A percentile compares a stretch with the other conserved stretches of the same genome.
Evolutionary conservation across 2,888 invertebrate genomes (phyloP).

Genomic region (Microctonus hyperodae): DNA sequence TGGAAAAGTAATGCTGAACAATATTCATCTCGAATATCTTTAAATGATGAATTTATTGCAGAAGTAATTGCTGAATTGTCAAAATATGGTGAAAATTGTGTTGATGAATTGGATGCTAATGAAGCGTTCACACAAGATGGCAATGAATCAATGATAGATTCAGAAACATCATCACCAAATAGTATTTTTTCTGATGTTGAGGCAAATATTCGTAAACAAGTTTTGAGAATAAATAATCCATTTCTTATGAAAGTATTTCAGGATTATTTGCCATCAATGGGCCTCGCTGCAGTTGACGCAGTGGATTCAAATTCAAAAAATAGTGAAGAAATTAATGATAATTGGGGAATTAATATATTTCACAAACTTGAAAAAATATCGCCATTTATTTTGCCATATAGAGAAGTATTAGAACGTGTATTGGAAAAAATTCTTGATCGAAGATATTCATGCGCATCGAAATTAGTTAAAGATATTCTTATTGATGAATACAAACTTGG

Average conservation of each 20-base stretch:
- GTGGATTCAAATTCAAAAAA: conserved; percentile 37
- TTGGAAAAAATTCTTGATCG: conserved; percentile 61
- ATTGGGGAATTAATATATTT: conserved; percentile 38
- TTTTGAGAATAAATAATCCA: conserved; percentile 52
- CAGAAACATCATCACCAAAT: neutral
- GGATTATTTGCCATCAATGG: conserved; percentile 55
- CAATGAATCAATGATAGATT: conserved; percentile 14
- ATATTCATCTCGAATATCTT: conserved; percentile 44
- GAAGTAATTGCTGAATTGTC: conserved; percentile 50
- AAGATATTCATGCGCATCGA: conserved; percentile 62
- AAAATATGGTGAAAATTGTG: conserved; percentile 43
- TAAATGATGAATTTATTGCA: conserved; percentile 51
- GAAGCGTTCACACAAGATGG: neutral
- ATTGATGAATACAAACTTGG: conserved; percentile 63
- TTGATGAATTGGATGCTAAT: conserved; percentile 38
- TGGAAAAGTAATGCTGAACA: conserved; percentile 51
- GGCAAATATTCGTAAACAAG: conserved; percentile 50
- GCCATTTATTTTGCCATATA: conserved; percentile 59
- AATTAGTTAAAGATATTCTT: conserved; percentile 65
- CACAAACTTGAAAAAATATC: conserved; percentile 49
- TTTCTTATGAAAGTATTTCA: conserved; percentile 65
- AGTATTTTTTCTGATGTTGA: conserved; percentile 42
- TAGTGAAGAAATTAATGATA: neutral
- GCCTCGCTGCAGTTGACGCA: conserved; percentile 40
- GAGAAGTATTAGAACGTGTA: conserved; percentile 61